These are phyloP conservation scores for Hycleus cichorii DNA, from an alignment of 1,140 invertebrate genomes.

Conservation along the genomic window DNA sequence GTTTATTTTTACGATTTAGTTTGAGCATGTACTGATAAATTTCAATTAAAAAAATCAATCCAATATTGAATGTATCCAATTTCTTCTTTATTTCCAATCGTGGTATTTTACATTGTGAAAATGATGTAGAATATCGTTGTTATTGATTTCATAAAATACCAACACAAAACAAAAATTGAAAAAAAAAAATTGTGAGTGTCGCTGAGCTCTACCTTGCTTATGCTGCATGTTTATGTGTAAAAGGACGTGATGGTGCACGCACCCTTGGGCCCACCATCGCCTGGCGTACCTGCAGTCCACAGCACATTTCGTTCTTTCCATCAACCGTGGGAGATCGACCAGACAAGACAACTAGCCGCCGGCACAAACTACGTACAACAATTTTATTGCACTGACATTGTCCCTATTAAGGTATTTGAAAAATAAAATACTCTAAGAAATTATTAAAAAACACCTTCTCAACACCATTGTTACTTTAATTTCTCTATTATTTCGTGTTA, in stretches of 20 bases:
- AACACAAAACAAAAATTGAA: no score
- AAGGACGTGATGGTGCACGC: slow-evolving; percentile 43
- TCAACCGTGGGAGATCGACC: slow-evolving; percentile 50
- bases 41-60: slow-evolving; percentile 1
- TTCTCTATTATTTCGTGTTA: not conserved
- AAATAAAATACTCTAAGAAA: not conserved
- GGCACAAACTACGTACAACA: slow-evolving; percentile 40
- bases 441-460: not conserved
- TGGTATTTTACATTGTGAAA: slow-evolving; percentile 21
- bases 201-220: slow-evolving; percentile 32
- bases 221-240: slow-evolving; percentile 40
- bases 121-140: no score
- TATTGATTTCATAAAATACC: no score
- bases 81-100: no score
- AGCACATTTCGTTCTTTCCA: slow-evolving; percentile 49
- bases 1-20: slow-evolving; percentile 9
- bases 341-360: slow-evolving; percentile 42
- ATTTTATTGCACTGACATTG: slow-evolving; percentile 54
- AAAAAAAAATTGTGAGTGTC: not conserved
- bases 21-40: slow-evolving; percentile 25
- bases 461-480: not conserved
- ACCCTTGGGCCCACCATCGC: slow-evolving; percentile 37
- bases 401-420: slow-evolving; percentile 59
- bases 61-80: slow-evolving; percentile 8
- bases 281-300: slow-evolving; percentile 41